Evolutionary conservation across 1,140 invertebrate species (phyloP).

Genomic region (Lordiphosa stackelbergi): DNA sequence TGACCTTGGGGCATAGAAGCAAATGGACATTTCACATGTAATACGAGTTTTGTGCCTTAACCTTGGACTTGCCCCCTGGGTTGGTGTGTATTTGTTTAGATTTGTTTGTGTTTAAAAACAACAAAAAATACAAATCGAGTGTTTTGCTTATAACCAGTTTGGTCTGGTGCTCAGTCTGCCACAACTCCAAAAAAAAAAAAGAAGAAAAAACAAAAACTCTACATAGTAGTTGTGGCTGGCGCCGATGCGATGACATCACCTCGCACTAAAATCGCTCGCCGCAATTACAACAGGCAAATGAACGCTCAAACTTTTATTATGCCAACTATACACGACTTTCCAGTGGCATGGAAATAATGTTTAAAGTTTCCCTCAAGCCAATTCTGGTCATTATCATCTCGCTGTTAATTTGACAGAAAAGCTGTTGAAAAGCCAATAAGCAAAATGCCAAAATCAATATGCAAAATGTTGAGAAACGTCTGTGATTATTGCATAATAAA

Average conservation of each 20-base stretch:
- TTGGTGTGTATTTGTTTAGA: constrained; percentile 24
- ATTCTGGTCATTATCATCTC: constrained; percentile 41
- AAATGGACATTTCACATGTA: constrained; percentile 1
- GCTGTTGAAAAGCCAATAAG: constrained; percentile 53
- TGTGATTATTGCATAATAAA: constrained; percentile 67
- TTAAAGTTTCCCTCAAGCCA: constrained; percentile 23
- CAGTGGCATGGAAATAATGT: constrained; percentile 49
- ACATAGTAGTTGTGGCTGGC: constrained; percentile 11
- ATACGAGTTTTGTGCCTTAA: constrained; percentile 29
- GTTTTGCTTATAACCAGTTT: constrained; percentile 53
- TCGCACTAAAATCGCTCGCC: constrained; percentile 56
- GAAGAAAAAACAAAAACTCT: constrained; percentile 10
- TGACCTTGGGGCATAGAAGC: constrained; percentile 39
- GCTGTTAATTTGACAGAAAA: constrained; percentile 37
- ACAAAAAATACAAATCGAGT: constrained; percentile 29
- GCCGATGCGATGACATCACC: constrained; percentile 65
- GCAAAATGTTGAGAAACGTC: constrained; percentile 51
- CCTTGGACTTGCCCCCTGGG: constrained; percentile 60
- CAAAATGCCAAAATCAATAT: constrained; percentile 65
- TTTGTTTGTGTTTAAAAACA: constrained; percentile 38
- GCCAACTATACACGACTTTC: constrained; percentile 16
- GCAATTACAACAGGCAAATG: constrained; percentile 63
- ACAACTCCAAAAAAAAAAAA: constrained; percentile 43
- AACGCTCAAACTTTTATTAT: too few relatives aligned
- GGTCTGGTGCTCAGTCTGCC: constrained; percentile 24